phyloP scores from a whole-genome alignment of 2,888 invertebrate species.

The Meghimatium bilineatum region DNA sequence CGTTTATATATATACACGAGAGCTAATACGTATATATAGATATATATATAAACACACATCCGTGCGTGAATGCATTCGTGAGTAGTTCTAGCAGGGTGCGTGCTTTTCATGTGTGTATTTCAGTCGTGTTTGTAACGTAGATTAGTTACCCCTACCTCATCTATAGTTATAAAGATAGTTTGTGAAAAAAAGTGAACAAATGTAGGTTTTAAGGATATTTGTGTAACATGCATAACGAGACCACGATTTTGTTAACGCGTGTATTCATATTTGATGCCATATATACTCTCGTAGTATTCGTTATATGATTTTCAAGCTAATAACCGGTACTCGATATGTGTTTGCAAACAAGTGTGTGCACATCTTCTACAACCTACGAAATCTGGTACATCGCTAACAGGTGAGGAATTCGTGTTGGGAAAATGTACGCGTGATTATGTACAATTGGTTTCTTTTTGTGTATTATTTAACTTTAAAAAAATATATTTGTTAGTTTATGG shows the following conservation, averaged over 20 bases:
- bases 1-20: slow-evolving; percentile 14
- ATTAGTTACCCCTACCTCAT: neutral
- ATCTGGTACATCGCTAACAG: too few relatives aligned
- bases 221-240: neutral
- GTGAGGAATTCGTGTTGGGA: too few relatives aligned
- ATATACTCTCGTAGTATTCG: neutral
- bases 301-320: neutral
- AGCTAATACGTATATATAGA: too few relatives aligned
- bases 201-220: neutral
- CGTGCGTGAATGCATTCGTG: slow-evolving; percentile 22
- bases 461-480: too few relatives aligned
- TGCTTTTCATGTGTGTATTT: slow-evolving; percentile 32
- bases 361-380: too few relatives aligned
- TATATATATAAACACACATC: neutral
- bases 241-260: neutral
- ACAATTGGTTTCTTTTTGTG: too few relatives aligned
- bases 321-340: neutral
- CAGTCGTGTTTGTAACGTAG: neutral
- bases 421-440: too few relatives aligned
- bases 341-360: neutral
- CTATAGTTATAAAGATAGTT: neutral
- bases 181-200: neutral
- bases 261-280: neutral
- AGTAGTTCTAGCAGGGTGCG: neutral
- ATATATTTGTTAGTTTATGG: too few relatives aligned